Evolutionary conservation across 2,797 vertebrate genomes (phyloP).

Genomic region (Lacerta viridis): DNA sequence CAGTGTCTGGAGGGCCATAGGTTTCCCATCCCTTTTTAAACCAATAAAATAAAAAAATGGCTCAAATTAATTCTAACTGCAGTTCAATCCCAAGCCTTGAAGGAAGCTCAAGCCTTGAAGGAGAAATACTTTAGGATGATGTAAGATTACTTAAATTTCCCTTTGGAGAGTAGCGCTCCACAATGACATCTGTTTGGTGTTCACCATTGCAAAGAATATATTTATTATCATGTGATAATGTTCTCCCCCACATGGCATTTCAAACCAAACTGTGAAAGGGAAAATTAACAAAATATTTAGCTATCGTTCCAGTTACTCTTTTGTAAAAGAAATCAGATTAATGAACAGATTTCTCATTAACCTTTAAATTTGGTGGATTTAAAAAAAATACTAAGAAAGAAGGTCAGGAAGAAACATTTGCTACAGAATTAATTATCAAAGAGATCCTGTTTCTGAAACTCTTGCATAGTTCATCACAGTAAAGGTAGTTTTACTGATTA

Average conservation of each 20-base stretch:
- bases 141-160: neutral
- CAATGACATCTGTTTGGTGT: slow-evolving; percentile 29
- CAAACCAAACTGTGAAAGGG: slow-evolving; percentile 45
- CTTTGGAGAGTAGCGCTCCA: neutral
- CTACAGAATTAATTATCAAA: slow-evolving; percentile 32
- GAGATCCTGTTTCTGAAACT: slow-evolving; percentile 33
- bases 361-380: slow-evolving; percentile 25
- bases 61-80: neutral
- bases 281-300: slow-evolving; percentile 39
- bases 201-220: slow-evolving; percentile 13
- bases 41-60: neutral
- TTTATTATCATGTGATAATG: slow-evolving; percentile 32
- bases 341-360: slow-evolving; percentile 45
- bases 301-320: neutral
- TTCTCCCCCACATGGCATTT: slow-evolving; percentile 25
- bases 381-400: slow-evolving; percentile 35
- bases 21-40: neutral
- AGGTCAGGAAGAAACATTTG: slow-evolving; percentile 34
- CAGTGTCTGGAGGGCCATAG: too few species aligned
- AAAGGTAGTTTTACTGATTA: neutral
- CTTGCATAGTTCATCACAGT: neutral
- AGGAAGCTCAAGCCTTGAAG: neutral
- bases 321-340: slow-evolving; percentile 28
- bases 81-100: neutral
- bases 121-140: neutral